These are phyloP conservation scores for Oreohelix idahoensis DNA, from an alignment of 1,140 invertebrate genomes.

Conservation along the genomic window DNA sequence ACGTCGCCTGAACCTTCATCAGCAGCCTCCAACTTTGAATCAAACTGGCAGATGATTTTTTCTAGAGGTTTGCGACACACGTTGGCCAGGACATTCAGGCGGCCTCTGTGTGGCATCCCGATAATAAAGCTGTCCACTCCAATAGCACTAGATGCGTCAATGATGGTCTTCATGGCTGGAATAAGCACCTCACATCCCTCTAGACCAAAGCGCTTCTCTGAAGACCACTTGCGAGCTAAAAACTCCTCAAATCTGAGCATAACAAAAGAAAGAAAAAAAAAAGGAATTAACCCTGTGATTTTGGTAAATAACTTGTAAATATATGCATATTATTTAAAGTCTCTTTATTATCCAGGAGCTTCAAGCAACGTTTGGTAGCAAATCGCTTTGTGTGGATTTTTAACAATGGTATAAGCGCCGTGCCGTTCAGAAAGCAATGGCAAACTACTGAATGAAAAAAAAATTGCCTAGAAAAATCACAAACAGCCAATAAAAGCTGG, in stretches of 20 bases:
- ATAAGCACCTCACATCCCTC: conserved; percentile 99
- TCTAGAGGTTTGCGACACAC: conserved; percentile 98
- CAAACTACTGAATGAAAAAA: no score
- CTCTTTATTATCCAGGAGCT: no score
- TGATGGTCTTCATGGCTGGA: conserved; percentile 98
- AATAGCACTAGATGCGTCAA: conserved; percentile 94
- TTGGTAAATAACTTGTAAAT: no score
- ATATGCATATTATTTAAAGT: no score
- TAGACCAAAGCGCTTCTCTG: conserved; percentile 98
- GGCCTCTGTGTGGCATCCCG: conserved; percentile 99
- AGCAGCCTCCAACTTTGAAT: conserved; percentile 91
- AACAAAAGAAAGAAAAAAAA: no score
- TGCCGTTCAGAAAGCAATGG: no score
- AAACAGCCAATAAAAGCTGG: no score
- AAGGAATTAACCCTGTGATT: no score
- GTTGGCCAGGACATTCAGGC: conserved; percentile 97
- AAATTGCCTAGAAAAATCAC: no score
- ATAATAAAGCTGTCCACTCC: conserved; percentile 98
- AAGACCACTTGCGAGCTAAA: conserved; percentile 97
- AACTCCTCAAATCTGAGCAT: conserved; percentile 92
- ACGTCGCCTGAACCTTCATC: conserved; percentile 99
- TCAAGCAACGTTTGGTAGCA: no score
- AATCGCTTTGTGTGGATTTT: no score
- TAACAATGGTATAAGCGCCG: no score
- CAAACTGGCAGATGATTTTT: conserved; percentile 98